Evolutionary conservation across 2,888 invertebrate species (phyloP), one percentile per base, ranked within the genome.

Genomic region (Myopa testacea): DNA sequence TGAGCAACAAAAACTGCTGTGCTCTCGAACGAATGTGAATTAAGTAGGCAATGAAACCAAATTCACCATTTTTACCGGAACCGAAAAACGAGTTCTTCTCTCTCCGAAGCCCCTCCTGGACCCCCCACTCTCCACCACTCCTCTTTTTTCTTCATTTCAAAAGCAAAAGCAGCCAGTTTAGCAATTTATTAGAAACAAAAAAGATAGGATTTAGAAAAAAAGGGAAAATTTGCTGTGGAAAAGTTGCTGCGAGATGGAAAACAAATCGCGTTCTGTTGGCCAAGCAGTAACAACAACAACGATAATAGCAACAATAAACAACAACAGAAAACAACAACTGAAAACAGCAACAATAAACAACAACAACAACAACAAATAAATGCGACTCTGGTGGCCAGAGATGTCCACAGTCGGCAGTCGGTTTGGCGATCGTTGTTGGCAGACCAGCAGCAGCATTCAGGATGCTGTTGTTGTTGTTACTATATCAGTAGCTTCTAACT

Each of bases 301-400:
- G 12, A 50, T 12, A 50, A n/a, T 6, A 50, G 50, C 50, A 50
- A 50, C 50, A 50, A 50, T 12, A 50, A 50, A 50, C 50, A 50
- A 50, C 50, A 50, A 50, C 50, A 50, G 50, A 50, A 50, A 62
- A 62, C 38, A 67, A 40, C 40, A 67, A 34, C 62, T 4, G 26
- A 62, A 4, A 67, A 40, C 40, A 67, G 10, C 62, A 19, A 26
- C 62, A 62, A 7, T 19, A 16, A 19, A 50, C 70, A 37, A 50
- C 26, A 69, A 50, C 69, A 52, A 19, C 16, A 62, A 19, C 55
- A 52, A 52, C 70, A 45, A 60, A 73, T 19, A 62, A 73, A 50
- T 14, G 62, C 73, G 62, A 19, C 73, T 62, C 34, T 26, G 73
- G 73, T 73, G 73, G 73, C 62, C 73, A 73, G 10, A 40, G 62